Conservation (phyloP, 2,113 vertebrate species). For the Ardeotis arabs region DNA sequence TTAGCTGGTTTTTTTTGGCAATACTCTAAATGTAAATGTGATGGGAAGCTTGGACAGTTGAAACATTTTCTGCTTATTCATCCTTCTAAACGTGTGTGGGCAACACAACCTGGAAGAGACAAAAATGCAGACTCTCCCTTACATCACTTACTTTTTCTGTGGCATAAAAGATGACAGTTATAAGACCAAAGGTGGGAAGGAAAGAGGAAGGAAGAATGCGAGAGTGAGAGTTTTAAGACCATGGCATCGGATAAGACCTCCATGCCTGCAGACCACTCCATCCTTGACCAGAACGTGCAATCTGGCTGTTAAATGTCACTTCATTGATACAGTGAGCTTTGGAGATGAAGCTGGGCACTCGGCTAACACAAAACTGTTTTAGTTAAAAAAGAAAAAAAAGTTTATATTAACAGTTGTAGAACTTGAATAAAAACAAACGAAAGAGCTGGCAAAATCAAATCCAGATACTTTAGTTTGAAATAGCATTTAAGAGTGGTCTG, state of each 20-base stretch:
- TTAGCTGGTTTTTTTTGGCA: neutral
- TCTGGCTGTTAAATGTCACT: neutral
- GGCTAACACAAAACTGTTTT: neutral
- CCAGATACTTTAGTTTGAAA: neutral
- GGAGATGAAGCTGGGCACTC: neutral
- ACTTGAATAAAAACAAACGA: neutral
- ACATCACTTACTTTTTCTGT: neutral
- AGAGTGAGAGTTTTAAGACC: neutral
- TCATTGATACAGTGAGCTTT: neutral
- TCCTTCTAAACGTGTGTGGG: neutral
- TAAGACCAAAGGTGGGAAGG: neutral
- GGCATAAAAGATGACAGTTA: neutral
- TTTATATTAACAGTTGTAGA: neutral
- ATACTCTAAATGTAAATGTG: neutral
- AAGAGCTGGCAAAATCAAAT: neutral
- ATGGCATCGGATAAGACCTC: neutral
- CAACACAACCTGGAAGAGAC: neutral
- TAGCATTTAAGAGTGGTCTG: neutral
- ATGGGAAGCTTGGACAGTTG: neutral
- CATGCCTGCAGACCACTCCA: neutral
- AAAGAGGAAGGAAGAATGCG: neutral
- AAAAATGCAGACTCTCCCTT: neutral
- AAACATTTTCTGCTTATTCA: neutral
- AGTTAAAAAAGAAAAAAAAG: neutral
- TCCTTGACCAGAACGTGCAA: neutral